A percentile compares a stretch with the other conserved stretches of the same genome.
phyloP scores from a whole-genome alignment of 2,888 invertebrate genomes.

The Aporophyla nigra region DNA sequence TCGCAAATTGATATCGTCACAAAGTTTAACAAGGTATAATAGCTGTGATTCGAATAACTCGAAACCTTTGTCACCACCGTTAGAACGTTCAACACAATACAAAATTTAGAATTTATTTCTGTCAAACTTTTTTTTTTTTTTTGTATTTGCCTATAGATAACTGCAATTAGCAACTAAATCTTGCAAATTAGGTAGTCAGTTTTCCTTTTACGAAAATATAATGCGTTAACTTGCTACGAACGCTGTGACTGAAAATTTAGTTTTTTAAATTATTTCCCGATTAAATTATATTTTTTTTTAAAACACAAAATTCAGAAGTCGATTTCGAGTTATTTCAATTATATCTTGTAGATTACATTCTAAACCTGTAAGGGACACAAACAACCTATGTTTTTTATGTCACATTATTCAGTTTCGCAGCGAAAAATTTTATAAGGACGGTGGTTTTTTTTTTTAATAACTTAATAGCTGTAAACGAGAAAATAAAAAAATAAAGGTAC shows the following conservation, averaged over 20 bases:
- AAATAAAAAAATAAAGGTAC: conserved; percentile 67
- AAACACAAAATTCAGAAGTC: too few species aligned
- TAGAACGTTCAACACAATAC: background rate
- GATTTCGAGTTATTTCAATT: too few species aligned
- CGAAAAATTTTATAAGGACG: too few species aligned
- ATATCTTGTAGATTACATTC: too few species aligned
- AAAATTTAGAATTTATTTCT: background rate
- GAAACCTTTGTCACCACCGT: background rate
- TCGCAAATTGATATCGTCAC: background rate
- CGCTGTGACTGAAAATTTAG: too few species aligned
- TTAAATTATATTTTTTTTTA: too few species aligned
- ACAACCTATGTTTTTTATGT: too few species aligned
- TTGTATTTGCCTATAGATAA: background rate
- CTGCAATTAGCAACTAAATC: background rate
- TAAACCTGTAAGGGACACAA: too few species aligned
- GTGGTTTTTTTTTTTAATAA: background rate
- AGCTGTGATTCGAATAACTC: background rate
- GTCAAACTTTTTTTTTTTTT: background rate
- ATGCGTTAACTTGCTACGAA: too few species aligned
- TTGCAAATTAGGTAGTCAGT: background rate
- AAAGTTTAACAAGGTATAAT: conserved; percentile 3
- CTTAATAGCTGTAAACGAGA: conserved; percentile 1
- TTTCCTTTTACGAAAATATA: background rate
- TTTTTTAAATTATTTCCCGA: too few species aligned
- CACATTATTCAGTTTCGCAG: too few species aligned